A percentile compares a stretch with the other conserved stretches of the same genome.
Conservation (phyloP, 2,888 invertebrate genomes). For the Drosophila fungiperda region DNA sequence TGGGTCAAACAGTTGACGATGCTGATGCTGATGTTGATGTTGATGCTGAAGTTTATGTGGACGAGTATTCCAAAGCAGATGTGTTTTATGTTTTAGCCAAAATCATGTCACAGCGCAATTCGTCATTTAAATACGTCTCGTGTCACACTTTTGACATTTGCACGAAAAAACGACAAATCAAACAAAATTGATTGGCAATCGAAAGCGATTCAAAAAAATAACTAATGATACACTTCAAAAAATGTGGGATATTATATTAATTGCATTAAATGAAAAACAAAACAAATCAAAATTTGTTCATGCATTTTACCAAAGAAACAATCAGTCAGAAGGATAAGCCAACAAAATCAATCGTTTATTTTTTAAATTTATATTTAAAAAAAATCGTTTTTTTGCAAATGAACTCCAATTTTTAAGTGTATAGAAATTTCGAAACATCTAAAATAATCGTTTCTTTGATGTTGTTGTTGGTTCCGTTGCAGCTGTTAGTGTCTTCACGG, state of each 20-base stretch:
- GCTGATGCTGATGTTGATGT: constrained; percentile 1
- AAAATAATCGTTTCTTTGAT: not conserved
- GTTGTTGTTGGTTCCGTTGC: constrained; percentile 23
- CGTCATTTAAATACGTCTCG: constrained; percentile 37
- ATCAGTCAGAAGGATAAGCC: too few relatives aligned
- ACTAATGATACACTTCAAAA: constrained; percentile 10
- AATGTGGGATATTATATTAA: not conserved
- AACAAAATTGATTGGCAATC: constrained; percentile 16
- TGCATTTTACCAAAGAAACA: too few relatives aligned
- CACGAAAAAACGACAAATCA: constrained; percentile 45
- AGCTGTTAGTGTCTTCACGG: constrained; percentile 33
- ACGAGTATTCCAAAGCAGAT: constrained; percentile 1
- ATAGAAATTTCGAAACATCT: not conserved
- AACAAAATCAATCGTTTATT: not conserved
- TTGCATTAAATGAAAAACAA: too few relatives aligned
- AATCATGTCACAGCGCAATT: constrained; percentile 56
- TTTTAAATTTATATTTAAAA: not conserved
- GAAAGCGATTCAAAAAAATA: not conserved
- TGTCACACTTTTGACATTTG: constrained; percentile 73
- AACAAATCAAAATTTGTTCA: too few relatives aligned
- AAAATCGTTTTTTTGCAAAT: not conserved
- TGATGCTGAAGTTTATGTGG: constrained; percentile 3
- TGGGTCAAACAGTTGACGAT: constrained; percentile 45
- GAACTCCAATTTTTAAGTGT: not conserved
- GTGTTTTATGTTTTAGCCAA: constrained; percentile 5